phyloP scores from a whole-genome alignment of 1,140 invertebrate genomes.

The Neodiprion lecontei region DNA sequence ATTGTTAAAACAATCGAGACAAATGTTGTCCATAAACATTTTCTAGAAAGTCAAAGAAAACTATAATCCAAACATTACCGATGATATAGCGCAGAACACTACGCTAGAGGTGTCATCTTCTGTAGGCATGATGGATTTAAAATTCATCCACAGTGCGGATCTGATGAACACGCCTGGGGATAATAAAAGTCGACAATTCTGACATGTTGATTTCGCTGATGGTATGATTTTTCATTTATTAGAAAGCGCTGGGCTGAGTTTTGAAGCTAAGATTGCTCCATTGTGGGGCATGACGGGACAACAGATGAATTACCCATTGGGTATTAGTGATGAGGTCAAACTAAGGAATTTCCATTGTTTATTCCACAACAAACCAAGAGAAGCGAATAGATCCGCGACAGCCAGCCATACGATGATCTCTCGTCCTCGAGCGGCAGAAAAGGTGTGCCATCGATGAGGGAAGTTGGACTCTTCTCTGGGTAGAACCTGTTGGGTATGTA shows the following conservation, averaged over 20 bases:
- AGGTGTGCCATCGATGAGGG: constrained; percentile 61
- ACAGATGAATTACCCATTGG: neutral
- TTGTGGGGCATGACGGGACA: neutral
- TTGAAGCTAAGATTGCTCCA: neutral
- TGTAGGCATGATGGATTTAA: constrained; percentile 70
- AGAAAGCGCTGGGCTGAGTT: no score
- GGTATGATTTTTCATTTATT: constrained; percentile 14
- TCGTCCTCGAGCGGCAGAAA: constrained; percentile 68
- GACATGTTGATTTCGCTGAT: constrained; percentile 30
- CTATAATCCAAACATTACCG: constrained; percentile 63
- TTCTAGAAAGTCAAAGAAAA: neutral
- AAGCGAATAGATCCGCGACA: constrained; percentile 77
- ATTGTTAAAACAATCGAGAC: neutral
- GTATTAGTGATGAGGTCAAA: no score
- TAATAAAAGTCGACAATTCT: constrained; percentile 12
- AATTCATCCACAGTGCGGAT: constrained; percentile 74
- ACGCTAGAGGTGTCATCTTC: constrained; percentile 70
- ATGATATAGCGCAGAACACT: constrained; percentile 75
- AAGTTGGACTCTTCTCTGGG: constrained; percentile 56
- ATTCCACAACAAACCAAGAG: constrained; percentile 65
- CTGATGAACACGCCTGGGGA: constrained; percentile 73
- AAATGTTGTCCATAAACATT: constrained; percentile 17
- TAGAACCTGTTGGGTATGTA: constrained; percentile 55
- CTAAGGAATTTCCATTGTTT: no score
- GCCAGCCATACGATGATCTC: constrained; percentile 81